Conservation (phyloP, 2,113 vertebrate genomes). For the Anser cygnoides region DNA sequence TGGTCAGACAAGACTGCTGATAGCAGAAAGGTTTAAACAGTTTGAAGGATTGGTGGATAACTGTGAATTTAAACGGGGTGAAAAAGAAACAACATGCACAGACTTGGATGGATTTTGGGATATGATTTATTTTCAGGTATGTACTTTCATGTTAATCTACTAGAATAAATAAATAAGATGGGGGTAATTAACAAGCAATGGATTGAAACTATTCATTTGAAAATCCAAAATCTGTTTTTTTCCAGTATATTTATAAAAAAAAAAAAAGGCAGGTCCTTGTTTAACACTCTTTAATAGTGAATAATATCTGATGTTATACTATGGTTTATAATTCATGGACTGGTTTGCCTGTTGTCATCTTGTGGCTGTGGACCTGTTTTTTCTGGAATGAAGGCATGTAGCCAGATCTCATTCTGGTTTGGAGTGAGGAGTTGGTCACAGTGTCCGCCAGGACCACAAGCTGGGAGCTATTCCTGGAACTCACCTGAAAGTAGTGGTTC, state of each 20-base stretch:
- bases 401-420: not conserved
- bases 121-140: conserved; percentile 89
- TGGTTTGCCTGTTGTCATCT: not conserved
- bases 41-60: conserved; percentile 92
- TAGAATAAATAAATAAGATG: not conserved
- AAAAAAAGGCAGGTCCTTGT: not conserved
- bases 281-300: not conserved
- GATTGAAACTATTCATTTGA: not conserved
- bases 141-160: not conserved
- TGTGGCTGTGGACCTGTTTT: not conserved
- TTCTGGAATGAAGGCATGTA: not conserved
- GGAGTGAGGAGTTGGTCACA: not conserved
- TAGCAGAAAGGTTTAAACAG: conserved; percentile 92
- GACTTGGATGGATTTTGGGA: conserved; percentile 99
- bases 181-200: not conserved
- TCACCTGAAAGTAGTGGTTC: not conserved
- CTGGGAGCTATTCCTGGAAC: not conserved
- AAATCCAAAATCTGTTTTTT: not conserved
- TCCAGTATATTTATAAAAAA: not conserved
- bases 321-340: fast-evolving
- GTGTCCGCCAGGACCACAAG: not conserved
- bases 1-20: conserved; percentile 90
- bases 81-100: conserved; percentile 87
- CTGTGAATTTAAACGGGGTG: conserved; percentile 87
- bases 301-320: not conserved